Evolutionary conservation across 2,888 invertebrate species (phyloP).

Genomic region (Drosophila meridiana): DNA sequence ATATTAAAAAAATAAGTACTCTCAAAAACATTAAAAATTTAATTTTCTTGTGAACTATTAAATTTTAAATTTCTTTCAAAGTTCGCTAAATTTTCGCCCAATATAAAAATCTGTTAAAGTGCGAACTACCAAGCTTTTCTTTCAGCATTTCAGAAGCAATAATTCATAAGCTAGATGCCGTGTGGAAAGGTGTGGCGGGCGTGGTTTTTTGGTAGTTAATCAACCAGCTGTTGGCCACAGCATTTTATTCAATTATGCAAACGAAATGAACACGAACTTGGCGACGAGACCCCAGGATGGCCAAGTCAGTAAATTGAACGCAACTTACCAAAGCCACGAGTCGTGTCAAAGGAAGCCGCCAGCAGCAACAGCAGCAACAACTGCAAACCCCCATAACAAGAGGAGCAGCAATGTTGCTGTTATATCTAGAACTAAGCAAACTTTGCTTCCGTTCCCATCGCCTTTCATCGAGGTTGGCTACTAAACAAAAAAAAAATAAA

Average conservation of each 20-base stretch:
- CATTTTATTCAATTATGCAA: constrained; percentile 55
- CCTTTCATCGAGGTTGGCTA: constrained; percentile 18
- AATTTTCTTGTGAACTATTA: too few relatives aligned
- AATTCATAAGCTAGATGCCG: not conserved
- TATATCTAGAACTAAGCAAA: constrained; percentile 35
- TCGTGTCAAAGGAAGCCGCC: constrained; percentile 63
- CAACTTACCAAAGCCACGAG: constrained; percentile 47
- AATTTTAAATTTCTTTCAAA: not conserved
- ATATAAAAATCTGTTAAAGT: not conserved
- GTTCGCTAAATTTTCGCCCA: not conserved
- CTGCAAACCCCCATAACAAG: constrained; percentile 25
- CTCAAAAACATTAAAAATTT: too few relatives aligned
- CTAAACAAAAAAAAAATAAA: constrained; percentile 44
- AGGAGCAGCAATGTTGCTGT: constrained; percentile 16
- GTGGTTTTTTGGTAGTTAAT: constrained; percentile 27
- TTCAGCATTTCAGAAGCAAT: not conserved
- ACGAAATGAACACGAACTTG: constrained; percentile 28
- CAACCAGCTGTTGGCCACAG: constrained; percentile 40
- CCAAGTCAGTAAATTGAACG: constrained; percentile 10
- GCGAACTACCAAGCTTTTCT: too few relatives aligned
- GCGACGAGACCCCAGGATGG: constrained; percentile 26
- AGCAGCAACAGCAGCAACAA: constrained; percentile 46
- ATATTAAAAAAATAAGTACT: too few relatives aligned
- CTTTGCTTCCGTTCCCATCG: constrained; percentile 23
- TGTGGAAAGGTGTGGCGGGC: not conserved